Conservation (phyloP, 2,888 invertebrate genomes). For the Invenusta paracnida region DNA sequence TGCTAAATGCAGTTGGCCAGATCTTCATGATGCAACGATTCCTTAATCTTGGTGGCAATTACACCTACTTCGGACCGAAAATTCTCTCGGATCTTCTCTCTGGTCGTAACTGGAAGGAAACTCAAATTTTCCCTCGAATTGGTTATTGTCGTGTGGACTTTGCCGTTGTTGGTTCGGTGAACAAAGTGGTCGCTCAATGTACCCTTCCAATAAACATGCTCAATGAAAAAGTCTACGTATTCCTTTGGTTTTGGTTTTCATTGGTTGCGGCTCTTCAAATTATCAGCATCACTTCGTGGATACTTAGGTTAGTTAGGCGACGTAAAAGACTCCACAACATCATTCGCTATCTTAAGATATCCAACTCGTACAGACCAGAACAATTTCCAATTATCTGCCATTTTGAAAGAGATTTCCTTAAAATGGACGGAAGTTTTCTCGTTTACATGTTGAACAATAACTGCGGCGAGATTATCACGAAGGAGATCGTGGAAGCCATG, state of each 20-base stretch:
- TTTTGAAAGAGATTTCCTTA: conserved; percentile 21
- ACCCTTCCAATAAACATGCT: conserved; percentile 40
- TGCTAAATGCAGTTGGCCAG: conserved; percentile 41
- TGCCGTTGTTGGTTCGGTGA: neutral
- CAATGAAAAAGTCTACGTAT: conserved; percentile 42
- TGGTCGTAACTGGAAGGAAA: conserved; percentile 39
- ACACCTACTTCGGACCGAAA: conserved; percentile 42
- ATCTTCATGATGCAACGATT: conserved; percentile 43
- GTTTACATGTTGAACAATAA: conserved; percentile 28
- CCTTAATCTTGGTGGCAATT: conserved; percentile 40
- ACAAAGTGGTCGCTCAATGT: conserved; percentile 40
- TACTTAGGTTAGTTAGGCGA: neutral
- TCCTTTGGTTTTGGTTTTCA: conserved; percentile 43
- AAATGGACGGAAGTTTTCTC: conserved; percentile 28
- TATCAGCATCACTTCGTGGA: conserved; percentile 2
- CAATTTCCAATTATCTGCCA: neutral
- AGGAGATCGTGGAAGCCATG: conserved; percentile 32
- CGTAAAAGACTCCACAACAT: conserved; percentile 2
- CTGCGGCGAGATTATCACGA: conserved; percentile 31
- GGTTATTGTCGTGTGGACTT: conserved; percentile 33
- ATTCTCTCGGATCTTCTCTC: conserved; percentile 5
- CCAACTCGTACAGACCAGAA: neutral
- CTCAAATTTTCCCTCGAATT: conserved; percentile 38
- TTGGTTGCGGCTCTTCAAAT: conserved; percentile 29
- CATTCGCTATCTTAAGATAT: conserved; percentile 24